These are phyloP conservation scores for Formica aserva DNA, from an alignment of 2,888 invertebrate species.

Conservation along the genomic window DNA sequence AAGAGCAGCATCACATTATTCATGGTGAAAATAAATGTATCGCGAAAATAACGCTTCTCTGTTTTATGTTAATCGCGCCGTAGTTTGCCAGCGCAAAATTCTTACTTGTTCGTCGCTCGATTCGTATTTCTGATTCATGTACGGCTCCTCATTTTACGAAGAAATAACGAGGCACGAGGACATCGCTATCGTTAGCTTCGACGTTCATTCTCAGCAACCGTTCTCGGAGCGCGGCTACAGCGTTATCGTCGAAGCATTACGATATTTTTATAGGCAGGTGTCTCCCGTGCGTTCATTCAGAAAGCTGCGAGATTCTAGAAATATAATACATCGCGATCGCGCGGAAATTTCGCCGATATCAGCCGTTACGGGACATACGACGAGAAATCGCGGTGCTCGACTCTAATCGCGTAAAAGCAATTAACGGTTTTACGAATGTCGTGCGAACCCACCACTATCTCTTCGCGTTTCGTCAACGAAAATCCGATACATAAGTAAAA, in stretches of 20 bases:
- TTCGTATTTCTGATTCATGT: constrained; percentile 64
- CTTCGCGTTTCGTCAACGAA: constrained; percentile 44
- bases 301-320: constrained; percentile 21
- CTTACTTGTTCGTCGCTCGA: constrained; percentile 34
- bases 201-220: constrained; percentile 40
- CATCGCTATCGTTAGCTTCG: constrained; percentile 60
- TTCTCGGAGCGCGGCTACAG: constrained; percentile 11
- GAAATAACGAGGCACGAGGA: constrained; percentile 61
- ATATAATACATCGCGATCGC: constrained; percentile 10
- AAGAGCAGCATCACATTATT: background rate
- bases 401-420: constrained; percentile 33
- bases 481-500: constrained; percentile 49
- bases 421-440: constrained; percentile 32
- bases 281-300: constrained; percentile 42
- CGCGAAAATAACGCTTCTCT: constrained; percentile 6
- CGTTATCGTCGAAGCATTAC: constrained; percentile 45
- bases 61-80: constrained; percentile 41
- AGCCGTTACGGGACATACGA: background rate
- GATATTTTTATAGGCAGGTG: constrained; percentile 52
- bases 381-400: background rate
- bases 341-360: constrained; percentile 19
- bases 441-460: background rate
- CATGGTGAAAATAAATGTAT: constrained; percentile 21
- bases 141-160: constrained; percentile 52
- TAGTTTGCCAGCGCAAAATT: constrained; percentile 38